Evolutionary conservation across 1,140 invertebrate species (phyloP).

Genomic region (Apis dorsata): DNA sequence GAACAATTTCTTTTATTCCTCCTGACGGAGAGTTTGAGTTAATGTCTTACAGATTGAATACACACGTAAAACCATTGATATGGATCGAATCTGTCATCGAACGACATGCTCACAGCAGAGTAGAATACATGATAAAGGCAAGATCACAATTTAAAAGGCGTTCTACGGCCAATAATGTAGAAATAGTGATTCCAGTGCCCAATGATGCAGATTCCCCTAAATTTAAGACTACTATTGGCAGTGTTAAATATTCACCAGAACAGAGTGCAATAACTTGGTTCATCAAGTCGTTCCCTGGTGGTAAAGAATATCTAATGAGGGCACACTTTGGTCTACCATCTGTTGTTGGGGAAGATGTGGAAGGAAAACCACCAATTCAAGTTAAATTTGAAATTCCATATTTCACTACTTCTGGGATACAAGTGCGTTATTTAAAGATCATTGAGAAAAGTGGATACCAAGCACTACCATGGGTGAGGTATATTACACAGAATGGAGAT

Average conservation of each 20-base stretch:
- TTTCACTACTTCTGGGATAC: conserved; percentile 99
- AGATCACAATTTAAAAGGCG: conserved; percentile 99
- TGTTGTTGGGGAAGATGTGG: conserved; percentile 96
- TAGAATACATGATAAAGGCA: conserved; percentile 99
- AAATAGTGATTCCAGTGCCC: conserved; percentile 99
- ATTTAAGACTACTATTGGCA: conserved; percentile 99
- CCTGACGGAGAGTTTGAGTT: conserved; percentile 99
- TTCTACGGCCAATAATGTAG: conserved; percentile 99
- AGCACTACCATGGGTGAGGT: conserved; percentile 98
- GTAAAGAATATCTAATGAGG: conserved; percentile 99
- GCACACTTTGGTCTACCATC: conserved; percentile 99
- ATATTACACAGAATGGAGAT: conserved; percentile 99
- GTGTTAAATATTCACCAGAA: conserved; percentile 98
- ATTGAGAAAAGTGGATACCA: conserved; percentile 99
- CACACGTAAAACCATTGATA: conserved; percentile 98
- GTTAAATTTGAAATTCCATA: conserved; percentile 99
- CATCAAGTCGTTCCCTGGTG: conserved; percentile 99
- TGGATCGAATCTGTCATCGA: conserved; percentile 99
- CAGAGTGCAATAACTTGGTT: conserved; percentile 99
- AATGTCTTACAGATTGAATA: conserved; percentile 99
- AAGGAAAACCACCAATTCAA: conserved; percentile 98
- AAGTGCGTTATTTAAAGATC: conserved; percentile 99
- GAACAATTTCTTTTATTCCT: conserved; percentile 99
- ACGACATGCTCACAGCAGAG: conserved; percentile 97
- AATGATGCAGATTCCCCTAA: conserved; percentile 99